phyloP scores from a whole-genome alignment of 1,140 invertebrate species.

The Amyelois transitella region DNA sequence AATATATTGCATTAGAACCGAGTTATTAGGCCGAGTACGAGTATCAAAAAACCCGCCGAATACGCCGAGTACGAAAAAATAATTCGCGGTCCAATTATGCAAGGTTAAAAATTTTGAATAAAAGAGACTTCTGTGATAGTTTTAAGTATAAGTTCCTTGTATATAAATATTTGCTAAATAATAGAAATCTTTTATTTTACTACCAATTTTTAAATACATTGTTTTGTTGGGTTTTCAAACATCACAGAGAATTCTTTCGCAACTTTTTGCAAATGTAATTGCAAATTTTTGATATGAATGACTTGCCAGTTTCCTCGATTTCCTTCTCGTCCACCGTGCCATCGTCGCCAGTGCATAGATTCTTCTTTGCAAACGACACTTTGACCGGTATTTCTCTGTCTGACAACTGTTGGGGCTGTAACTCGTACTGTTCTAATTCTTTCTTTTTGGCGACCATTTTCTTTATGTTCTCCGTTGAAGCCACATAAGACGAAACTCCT shows the following conservation, averaged over 20 bases:
- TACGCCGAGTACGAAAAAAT: constrained; percentile 81
- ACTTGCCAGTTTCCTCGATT: constrained; percentile 19
- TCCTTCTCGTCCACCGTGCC: constrained; percentile 17
- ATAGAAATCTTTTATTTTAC: constrained; percentile 17
- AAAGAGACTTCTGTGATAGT: constrained; percentile 37
- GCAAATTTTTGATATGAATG: constrained; percentile 53
- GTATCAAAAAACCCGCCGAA: no score
- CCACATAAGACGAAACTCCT: constrained; percentile 18
- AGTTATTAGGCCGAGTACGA: no score
- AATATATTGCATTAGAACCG: no score
- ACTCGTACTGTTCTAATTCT: constrained; percentile 35
- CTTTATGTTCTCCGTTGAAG: constrained; percentile 52
- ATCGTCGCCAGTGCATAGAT: constrained; percentile 23
- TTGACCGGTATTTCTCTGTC: constrained; percentile 56
- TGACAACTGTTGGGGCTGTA: constrained; percentile 17
- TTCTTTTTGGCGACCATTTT: constrained; percentile 41
- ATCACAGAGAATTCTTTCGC: constrained; percentile 23
- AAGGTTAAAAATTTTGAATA: no score
- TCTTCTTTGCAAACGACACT: constrained; percentile 45
- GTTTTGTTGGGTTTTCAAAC: neutral
- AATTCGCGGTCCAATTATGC: constrained; percentile 83
- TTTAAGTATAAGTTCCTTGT: constrained; percentile 20
- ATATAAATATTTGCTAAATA: constrained; percentile 24
- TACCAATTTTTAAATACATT: neutral
- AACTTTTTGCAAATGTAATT: constrained; percentile 52